Evolutionary conservation across 1,140 invertebrate genomes (phyloP).

Genomic region (Drosophila orosa): DNA sequence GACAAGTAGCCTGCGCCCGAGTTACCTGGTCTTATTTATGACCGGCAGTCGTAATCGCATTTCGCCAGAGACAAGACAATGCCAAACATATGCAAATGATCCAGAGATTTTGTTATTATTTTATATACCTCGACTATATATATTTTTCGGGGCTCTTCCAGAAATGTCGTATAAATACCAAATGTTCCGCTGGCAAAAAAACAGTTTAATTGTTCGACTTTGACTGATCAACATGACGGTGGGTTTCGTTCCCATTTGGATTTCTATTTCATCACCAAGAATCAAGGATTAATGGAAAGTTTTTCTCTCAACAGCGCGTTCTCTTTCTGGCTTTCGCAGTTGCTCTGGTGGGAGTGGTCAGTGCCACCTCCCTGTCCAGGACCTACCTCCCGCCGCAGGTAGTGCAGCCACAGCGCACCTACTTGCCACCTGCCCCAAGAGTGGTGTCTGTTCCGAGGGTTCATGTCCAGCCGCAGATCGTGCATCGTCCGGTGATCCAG

Average conservation of each 20-base stretch:
- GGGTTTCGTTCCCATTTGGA: constrained; percentile 27
- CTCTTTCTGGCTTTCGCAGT: constrained; percentile 23
- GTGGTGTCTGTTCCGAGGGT: constrained; percentile 18
- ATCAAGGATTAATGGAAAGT: not conserved
- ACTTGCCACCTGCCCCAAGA: constrained; percentile 1
- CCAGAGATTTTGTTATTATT: constrained; percentile 10
- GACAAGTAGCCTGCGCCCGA: constrained; percentile 17
- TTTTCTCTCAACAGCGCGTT: constrained; percentile 20
- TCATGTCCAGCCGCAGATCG: constrained; percentile 8
- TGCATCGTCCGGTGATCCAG: constrained; percentile 16
- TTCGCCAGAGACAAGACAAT: constrained; percentile 10
- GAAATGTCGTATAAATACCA: constrained; percentile 61
- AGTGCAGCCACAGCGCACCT: constrained; percentile 13
- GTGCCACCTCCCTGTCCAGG: constrained; percentile 35
- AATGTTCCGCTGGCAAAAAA: constrained; percentile 21
- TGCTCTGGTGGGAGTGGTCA: constrained; percentile 20
- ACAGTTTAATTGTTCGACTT: constrained; percentile 48
- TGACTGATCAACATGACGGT: constrained; percentile 66
- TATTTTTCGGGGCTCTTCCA: constrained; percentile 17
- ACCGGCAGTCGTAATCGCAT: constrained; percentile 8
- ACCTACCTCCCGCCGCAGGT: constrained; percentile 44
- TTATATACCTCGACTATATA: constrained; percentile 16
- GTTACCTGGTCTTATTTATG: constrained; percentile 33
- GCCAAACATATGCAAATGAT: constrained; percentile 26
- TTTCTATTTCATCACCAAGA: not conserved